Percentiles rank a stretch among this genome's conserved stretches.
Evolutionary conservation across 2,797 vertebrate species (phyloP).

Genomic region (Pseudochromis fuscus): DNA sequence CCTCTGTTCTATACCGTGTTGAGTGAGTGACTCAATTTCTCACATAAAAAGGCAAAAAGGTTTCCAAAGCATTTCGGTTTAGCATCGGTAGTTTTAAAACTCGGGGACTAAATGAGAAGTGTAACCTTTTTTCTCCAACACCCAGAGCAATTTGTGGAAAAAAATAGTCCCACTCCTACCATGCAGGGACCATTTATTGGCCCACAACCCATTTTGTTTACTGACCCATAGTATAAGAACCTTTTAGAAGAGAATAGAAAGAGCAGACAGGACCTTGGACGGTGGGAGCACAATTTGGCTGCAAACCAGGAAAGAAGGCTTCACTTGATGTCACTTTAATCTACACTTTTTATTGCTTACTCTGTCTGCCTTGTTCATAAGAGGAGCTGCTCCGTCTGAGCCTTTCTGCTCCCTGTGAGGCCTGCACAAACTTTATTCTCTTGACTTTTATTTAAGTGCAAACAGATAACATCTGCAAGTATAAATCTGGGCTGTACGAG

Average conservation of each 20-base stretch:
- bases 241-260: constrained; percentile 56
- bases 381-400: constrained; percentile 37
- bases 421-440: constrained; percentile 44
- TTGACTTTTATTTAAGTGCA: constrained; percentile 58
- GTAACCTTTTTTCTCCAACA: constrained; percentile 25
- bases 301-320: constrained; percentile 42
- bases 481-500: constrained; percentile 51
- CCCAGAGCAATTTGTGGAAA: constrained; percentile 48
- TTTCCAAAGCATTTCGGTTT: constrained; percentile 43
- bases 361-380: constrained; percentile 49
- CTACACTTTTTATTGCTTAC: constrained; percentile 44
- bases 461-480: constrained; percentile 64
- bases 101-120: constrained; percentile 46
- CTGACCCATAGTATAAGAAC: constrained; percentile 59
- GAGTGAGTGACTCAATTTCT: background rate
- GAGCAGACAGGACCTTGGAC: constrained; percentile 51
- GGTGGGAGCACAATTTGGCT: constrained; percentile 29
- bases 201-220: constrained; percentile 60
- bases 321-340: constrained; percentile 62
- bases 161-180: constrained; percentile 36
- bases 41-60: constrained; percentile 19
- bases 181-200: constrained; percentile 46
- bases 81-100: constrained; percentile 52
- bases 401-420: constrained; percentile 24
- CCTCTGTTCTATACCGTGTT: background rate